Evolutionary conservation across 2,888 invertebrate species (phyloP).

Genomic region (Strigamia maritima): DNA sequence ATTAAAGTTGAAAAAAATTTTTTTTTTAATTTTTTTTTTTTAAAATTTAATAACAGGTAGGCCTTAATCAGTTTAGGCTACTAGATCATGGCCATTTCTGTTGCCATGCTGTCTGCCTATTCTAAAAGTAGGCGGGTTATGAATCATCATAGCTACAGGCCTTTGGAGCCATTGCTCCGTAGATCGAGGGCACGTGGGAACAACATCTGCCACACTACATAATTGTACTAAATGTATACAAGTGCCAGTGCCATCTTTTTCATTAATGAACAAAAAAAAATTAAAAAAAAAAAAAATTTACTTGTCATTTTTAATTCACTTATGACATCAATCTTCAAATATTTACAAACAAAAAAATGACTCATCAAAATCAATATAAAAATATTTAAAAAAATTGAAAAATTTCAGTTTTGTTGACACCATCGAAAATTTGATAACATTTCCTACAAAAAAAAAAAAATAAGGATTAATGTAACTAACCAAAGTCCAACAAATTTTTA

Average conservation of each 20-base stretch:
- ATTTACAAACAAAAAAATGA: neutral
- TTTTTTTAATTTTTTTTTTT: neutral
- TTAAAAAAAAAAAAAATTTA: neutral
- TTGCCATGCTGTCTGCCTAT: conserved; percentile 26
- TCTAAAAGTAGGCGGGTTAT: conserved; percentile 11
- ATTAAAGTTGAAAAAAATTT: neutral
- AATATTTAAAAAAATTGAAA: no score
- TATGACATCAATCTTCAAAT: neutral
- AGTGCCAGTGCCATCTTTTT: conserved; percentile 23
- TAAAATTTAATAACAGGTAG: neutral
- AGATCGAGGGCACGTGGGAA: neutral
- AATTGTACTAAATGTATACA: conserved; percentile 6
- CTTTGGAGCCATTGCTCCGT: neutral
- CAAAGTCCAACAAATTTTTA: no score
- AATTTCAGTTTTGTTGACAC: no score
- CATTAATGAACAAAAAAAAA: neutral
- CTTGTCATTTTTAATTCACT: no score
- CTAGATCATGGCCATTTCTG: conserved; percentile 11
- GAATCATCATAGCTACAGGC: conserved; percentile 11
- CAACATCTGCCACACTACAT: conserved; percentile 4
- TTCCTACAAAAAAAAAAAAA: no score
- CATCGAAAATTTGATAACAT: no score
- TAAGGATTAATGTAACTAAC: no score
- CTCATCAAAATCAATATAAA: no score
- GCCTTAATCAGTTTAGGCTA: conserved; percentile 15